These are phyloP conservation scores for Lasiommata megera DNA, from an alignment of 2,888 invertebrate genomes.

Conservation along the genomic window DNA sequence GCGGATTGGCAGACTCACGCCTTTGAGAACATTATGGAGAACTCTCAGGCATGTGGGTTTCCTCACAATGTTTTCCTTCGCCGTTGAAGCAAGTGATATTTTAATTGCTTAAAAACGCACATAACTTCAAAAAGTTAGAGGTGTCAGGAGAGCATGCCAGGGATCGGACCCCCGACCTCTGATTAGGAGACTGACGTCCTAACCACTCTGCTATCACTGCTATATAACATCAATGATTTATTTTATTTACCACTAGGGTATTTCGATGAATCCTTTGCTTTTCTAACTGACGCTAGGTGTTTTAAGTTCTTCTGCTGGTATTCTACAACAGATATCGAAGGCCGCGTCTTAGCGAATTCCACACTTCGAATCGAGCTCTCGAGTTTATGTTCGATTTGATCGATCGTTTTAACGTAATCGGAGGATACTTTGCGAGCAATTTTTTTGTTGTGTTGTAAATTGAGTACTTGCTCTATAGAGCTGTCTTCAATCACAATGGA, in stretches of 20 bases:
- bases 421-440: constrained; percentile 59
- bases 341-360: constrained; percentile 57
- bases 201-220: too few relatives aligned
- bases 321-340: constrained; percentile 51
- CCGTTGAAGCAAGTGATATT: too few relatives aligned
- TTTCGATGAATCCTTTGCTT: background rate
- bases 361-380: constrained; percentile 53
- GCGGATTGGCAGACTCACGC: too few relatives aligned
- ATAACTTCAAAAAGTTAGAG: too few relatives aligned
- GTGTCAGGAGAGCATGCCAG: too few relatives aligned
- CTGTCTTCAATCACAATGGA: constrained; percentile 36
- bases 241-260: constrained; percentile 2
- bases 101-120: too few relatives aligned
- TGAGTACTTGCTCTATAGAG: constrained; percentile 48
- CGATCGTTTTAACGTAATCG: constrained; percentile 62
- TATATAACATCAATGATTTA: background rate
- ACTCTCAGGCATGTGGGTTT: too few relatives aligned
- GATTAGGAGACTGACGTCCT: too few relatives aligned
- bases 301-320: constrained; percentile 55
- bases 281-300: constrained; percentile 35
- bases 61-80: too few relatives aligned
- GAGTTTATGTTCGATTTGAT: constrained; percentile 44
- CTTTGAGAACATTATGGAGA: too few relatives aligned
- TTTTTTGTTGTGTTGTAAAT: constrained; percentile 55
- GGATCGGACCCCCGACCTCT: too few relatives aligned